Evolutionary conservation across 92 coral and sea anemone genomes (phyloP), one percentile per base, ranked within the genome.

Genomic region (Zoanthus solanderi): DNA sequence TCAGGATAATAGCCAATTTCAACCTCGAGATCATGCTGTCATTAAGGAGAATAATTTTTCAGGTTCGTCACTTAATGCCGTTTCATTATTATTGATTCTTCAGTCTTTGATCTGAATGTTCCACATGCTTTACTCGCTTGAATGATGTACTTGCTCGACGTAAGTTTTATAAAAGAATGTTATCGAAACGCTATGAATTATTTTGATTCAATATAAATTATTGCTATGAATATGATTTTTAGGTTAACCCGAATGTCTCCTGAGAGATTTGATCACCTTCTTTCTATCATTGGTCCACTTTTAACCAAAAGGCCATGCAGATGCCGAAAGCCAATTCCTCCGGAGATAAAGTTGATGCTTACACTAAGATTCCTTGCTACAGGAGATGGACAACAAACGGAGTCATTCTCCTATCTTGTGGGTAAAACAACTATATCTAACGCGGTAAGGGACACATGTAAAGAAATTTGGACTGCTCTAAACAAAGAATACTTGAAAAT

Each of bases 211-310:
- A 61, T 61, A 61, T 61, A 61, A 61, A 61, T 61, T 61, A 3
- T 61, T 34, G 15, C 37, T 71, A 71, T 71, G 42, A 71, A 50
- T 47, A 16, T 50, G 37, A 76, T 48, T 34, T 76, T 28, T 65
- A 86, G 89, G 72, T 76, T 50, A 46, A 75, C 66, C 42, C 42
- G 76, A 60, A 86, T 86, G 89, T 52, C 84, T 6, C 68, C 77
- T 44, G 84, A 86, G 56, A 44, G 89, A 86, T 86, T 76, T 31
- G 89, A 75, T 34, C 84, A 76, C 53, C 31, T 86, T 58, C 89
- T 85, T 53, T 54, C 57, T 75, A 44, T 86, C 60, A 50, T 86
- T 76, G 84, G 84, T n/a, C 84, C 84, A 76, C 89, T 75, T 9
- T 61, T 34, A 34, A 23, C 53, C 8, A 86, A 86, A 31, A 76